Evolutionary conservation across 2,888 invertebrate genomes (phyloP).

Genomic region (Lymantria monacha): DNA sequence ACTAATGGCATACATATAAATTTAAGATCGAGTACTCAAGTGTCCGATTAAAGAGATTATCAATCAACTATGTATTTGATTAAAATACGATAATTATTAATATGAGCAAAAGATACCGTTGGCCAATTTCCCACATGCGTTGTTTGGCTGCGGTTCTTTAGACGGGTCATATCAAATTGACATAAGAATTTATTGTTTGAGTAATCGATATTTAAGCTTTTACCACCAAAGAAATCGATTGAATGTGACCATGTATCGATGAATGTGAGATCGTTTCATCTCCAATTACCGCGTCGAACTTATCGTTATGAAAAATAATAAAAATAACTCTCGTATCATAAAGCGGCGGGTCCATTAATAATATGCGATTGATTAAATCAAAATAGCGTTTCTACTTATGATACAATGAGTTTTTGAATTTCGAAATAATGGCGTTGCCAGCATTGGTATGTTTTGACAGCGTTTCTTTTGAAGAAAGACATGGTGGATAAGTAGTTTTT

Average conservation of each 20-base stretch:
- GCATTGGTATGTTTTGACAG: constrained; percentile 50
- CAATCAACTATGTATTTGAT: constrained; percentile 53
- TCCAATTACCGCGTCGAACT: constrained; percentile 36
- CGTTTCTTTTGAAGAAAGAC: constrained; percentile 41
- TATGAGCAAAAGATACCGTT: constrained; percentile 47
- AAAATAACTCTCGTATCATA: constrained; percentile 35
- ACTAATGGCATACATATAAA: constrained; percentile 41
- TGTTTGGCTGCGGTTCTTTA: constrained; percentile 19
- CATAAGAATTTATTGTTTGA: constrained; percentile 31
- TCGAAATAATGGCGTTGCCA: constrained; percentile 43
- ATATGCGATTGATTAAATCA: constrained; percentile 59
- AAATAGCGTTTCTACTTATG: constrained; percentile 46
- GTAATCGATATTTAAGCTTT: constrained; percentile 41
- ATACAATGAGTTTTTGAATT: constrained; percentile 52
- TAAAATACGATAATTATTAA: constrained; percentile 46
- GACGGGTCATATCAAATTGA: constrained; percentile 34
- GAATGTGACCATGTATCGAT: constrained; percentile 21
- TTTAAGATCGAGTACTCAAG: constrained; percentile 31
- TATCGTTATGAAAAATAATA: constrained; percentile 35
- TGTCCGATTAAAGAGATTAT: constrained; percentile 58
- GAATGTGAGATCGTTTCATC: constrained; percentile 35
- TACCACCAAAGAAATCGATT: constrained; percentile 23
- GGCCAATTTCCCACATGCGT: constrained; percentile 29
- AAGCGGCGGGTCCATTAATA: constrained; percentile 50
- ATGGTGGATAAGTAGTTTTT: constrained; percentile 36